Percentiles rank a stretch among this genome's conserved stretches.
These are phyloP conservation scores for Synanthedon andrenaeformis DNA, from an alignment of 2,888 invertebrate genomes.

Conservation along the genomic window DNA sequence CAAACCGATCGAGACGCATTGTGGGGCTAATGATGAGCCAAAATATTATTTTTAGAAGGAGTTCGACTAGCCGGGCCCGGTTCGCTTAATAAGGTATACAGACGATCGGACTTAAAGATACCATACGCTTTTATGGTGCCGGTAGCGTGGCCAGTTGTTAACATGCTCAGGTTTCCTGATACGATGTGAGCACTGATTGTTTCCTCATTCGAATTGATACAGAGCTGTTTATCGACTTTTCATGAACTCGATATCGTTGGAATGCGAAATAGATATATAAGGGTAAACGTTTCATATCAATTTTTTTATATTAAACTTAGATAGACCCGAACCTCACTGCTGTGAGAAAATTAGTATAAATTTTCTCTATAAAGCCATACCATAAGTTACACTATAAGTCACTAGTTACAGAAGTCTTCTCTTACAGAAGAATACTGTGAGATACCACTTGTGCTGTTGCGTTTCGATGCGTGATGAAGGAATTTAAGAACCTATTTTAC, in stretches of 20 bases:
- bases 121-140: constrained; percentile 46
- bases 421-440: no score
- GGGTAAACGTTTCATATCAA: no score
- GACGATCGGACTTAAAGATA: constrained; percentile 34
- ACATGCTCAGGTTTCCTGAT: constrained; percentile 11
- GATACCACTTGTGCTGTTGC: no score
- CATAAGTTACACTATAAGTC: no score
- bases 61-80: constrained; percentile 16
- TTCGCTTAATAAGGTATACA: constrained; percentile 41
- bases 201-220: constrained; percentile 7
- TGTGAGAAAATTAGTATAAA: no score
- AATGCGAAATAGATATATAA: not conserved
- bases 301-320: no score
- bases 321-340: no score
- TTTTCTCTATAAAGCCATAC: no score
- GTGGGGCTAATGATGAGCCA: constrained; percentile 59
- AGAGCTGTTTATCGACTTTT: not conserved
- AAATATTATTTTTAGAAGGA: constrained; percentile 62
- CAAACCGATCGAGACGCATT: constrained; percentile 50
- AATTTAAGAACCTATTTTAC: no score
- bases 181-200: constrained; percentile 14
- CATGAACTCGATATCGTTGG: not conserved
- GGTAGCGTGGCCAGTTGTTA: constrained; percentile 36
- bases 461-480: no score
- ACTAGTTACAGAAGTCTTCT: no score